phyloP scores from a whole-genome alignment of 2,888 invertebrate genomes.

The Synergus laeviventris region DNA sequence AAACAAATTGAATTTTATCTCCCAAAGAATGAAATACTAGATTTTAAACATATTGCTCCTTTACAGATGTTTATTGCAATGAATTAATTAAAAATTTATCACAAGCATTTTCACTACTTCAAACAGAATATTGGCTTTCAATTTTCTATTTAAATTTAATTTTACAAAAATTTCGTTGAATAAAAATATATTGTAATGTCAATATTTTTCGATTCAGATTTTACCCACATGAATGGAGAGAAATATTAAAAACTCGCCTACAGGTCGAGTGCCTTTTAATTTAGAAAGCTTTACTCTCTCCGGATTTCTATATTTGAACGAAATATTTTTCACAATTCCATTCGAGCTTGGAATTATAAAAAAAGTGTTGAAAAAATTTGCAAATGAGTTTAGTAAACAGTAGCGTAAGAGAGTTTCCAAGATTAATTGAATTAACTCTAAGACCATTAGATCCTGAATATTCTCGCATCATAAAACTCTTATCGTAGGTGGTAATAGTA shows the following conservation, averaged over 20 bases:
- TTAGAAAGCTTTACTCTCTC: neutral
- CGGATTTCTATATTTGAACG: neutral
- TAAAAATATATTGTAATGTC: too few species aligned
- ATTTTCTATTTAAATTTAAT: too few species aligned
- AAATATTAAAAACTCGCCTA: neutral
- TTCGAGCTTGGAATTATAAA: neutral
- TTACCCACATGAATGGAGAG: neutral
- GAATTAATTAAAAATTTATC: too few species aligned
- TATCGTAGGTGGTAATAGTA: neutral
- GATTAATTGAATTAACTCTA: neutral
- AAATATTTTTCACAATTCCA: neutral
- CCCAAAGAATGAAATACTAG: too few species aligned
- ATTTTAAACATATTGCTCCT: too few species aligned
- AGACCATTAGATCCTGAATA: neutral
- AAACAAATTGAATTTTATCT: constrained; percentile 6
- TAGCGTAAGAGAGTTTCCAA: neutral
- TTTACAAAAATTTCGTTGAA: too few species aligned
- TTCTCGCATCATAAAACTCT: constrained; percentile 9
- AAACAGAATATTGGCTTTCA: too few species aligned
- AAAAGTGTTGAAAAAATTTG: neutral
- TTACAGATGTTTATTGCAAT: too few species aligned
- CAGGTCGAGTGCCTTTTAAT: neutral
- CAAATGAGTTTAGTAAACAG: neutral
- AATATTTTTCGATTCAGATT: neutral
- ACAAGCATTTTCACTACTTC: too few species aligned